Evolutionary conservation across 1,140 invertebrate species (phyloP).

Genomic region (Nasonia giraulti): DNA sequence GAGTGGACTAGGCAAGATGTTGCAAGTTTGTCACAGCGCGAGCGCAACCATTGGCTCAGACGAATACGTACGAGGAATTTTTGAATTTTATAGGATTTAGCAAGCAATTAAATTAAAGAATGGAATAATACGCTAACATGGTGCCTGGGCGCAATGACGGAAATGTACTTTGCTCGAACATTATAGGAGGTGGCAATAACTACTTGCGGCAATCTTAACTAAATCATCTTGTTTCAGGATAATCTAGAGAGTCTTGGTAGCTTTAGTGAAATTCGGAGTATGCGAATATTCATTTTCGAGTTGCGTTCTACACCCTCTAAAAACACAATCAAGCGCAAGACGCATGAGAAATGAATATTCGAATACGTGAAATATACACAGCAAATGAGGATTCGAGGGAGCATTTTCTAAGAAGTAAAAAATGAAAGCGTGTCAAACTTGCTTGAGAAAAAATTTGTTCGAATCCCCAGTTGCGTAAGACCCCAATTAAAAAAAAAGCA

Average conservation of each 20-base stretch:
- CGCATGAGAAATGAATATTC: neutral
- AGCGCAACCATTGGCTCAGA: constrained; percentile 61
- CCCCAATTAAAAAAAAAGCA: constrained; percentile 1
- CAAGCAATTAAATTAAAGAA: constrained; percentile 44
- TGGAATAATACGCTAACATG: constrained; percentile 62
- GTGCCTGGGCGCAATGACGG: constrained; percentile 66
- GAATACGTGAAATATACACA: neutral
- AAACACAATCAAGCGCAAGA: neutral
- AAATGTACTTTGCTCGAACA: constrained; percentile 37
- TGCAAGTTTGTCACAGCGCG: constrained; percentile 81
- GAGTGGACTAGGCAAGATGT: constrained; percentile 81
- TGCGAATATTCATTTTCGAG: constrained; percentile 29
- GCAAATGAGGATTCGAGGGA: constrained; percentile 35
- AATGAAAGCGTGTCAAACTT: neutral
- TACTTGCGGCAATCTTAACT: constrained; percentile 21
- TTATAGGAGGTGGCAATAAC: constrained; percentile 32
- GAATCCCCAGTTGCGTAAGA: neutral
- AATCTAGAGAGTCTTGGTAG: constrained; percentile 10
- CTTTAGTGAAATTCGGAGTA: neutral
- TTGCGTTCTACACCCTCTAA: neutral
- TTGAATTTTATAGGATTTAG: constrained; percentile 56
- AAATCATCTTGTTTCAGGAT: constrained; percentile 43
- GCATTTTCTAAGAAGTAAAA: constrained; percentile 6
- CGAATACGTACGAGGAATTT: constrained; percentile 70
- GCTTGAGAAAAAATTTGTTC: constrained; percentile 11